A percentile compares a stretch with the other conserved stretches of the same genome.
These are phyloP conservation scores for Protobothrops flavoviridis DNA, from an alignment of 2,113 vertebrate species.

Conservation along the genomic window DNA sequence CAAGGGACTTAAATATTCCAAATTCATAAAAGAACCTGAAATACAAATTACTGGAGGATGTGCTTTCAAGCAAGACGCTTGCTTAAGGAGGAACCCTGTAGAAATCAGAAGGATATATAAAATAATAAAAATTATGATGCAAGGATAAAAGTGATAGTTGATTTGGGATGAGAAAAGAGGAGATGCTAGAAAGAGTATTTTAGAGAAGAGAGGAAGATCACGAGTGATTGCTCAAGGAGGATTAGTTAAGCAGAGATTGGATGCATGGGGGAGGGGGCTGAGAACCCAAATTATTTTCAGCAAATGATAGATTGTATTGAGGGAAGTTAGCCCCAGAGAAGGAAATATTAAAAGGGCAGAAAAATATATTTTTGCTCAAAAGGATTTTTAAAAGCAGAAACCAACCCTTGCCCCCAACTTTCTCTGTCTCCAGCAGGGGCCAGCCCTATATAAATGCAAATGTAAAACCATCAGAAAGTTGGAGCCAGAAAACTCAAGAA, in stretches of 20 bases:
- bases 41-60: not conserved
- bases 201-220: not conserved
- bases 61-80: not conserved
- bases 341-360: no score
- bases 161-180: not conserved
- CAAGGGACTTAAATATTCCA: not conserved
- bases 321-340: no score
- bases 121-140: not conserved
- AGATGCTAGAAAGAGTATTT: not conserved
- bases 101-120: not conserved
- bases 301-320: not conserved
- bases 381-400: no score
- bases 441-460: no score
- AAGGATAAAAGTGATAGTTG: not conserved
- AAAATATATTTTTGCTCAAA: no score
- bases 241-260: not conserved
- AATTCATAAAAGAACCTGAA: not conserved
- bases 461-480: no score
- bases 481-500: no score
- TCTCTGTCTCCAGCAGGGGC: no score
- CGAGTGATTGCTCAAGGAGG: not conserved
- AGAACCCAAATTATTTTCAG: not conserved
- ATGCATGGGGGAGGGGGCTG: not conserved
- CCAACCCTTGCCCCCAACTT: no score
- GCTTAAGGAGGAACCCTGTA: not conserved